Evolutionary conservation across 2,888 invertebrate genomes (phyloP).

Genomic region (Tetragonisca angustula): DNA sequence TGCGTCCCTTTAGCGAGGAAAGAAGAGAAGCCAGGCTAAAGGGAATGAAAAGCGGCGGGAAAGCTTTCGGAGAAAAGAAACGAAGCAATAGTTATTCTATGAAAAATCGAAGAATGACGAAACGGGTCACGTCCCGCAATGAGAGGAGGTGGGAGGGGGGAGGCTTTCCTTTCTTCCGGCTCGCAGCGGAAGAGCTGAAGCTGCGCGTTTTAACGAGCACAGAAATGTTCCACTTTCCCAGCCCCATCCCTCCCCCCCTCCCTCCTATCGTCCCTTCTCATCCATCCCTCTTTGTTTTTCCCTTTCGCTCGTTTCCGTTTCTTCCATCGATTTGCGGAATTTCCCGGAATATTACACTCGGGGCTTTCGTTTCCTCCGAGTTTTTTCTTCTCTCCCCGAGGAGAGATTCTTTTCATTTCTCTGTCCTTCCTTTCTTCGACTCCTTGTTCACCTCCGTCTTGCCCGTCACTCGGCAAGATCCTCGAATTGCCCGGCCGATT

Average conservation of each 20-base stretch:
- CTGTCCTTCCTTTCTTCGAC: slow-evolving; percentile 43
- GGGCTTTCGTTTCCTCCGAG: slow-evolving; percentile 57
- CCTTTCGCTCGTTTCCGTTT: slow-evolving; percentile 58
- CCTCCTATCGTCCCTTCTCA: slow-evolving; percentile 11
- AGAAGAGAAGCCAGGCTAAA: not conserved
- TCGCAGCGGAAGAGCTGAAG: slow-evolving; percentile 62
- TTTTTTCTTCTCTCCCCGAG: slow-evolving; percentile 54
- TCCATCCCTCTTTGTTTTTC: slow-evolving; percentile 54
- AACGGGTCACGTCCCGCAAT: slow-evolving; percentile 59
- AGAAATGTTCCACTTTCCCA: slow-evolving; percentile 62
- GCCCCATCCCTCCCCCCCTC: slow-evolving; percentile 17
- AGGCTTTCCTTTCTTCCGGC: slow-evolving; percentile 58
- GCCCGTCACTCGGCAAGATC: slow-evolving; percentile 34
- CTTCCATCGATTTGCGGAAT: slow-evolving; percentile 58
- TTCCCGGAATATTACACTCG: slow-evolving; percentile 60
- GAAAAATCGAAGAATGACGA: slow-evolving; percentile 58
- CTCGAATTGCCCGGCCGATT: slow-evolving; percentile 48
- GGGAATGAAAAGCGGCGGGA: not conserved
- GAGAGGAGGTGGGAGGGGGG: slow-evolving; percentile 13
- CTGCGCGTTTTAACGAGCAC: slow-evolving; percentile 67
- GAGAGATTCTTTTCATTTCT: slow-evolving; percentile 55
- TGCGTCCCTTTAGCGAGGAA: not conserved
- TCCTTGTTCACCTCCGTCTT: slow-evolving; percentile 46
- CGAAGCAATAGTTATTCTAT: slow-evolving; percentile 47
- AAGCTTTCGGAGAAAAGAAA: slow-evolving; percentile 29